Percentiles rank a stretch among this genome's conserved stretches.
These are phyloP conservation scores for Anticlea derivata DNA, from an alignment of 2,888 invertebrate genomes.

Conservation along the genomic window DNA sequence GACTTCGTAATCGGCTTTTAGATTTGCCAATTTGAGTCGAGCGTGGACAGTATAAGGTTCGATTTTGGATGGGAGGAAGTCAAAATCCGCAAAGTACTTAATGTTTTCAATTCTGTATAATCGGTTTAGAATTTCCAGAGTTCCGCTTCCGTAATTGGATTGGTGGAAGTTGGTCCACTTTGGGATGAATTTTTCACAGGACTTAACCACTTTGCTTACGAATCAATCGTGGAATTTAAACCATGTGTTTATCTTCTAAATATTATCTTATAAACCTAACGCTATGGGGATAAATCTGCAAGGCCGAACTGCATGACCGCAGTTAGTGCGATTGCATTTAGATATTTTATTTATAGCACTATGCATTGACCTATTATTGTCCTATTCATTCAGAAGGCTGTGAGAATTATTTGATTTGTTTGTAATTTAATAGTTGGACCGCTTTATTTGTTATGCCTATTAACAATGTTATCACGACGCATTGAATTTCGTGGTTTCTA, in stretches of 20 bases:
- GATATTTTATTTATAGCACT: constrained; percentile 31
- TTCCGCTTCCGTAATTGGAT: constrained; percentile 80
- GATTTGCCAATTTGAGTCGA: constrained; percentile 52
- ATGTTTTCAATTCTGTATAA: constrained; percentile 83
- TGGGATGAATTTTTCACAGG: constrained; percentile 68
- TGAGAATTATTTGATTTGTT: constrained; percentile 20
- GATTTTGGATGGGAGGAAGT: constrained; percentile 48
- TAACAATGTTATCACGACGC: constrained; percentile 3
- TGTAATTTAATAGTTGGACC: constrained; percentile 15
- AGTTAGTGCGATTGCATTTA: constrained; percentile 28
- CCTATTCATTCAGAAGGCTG: constrained; percentile 33
- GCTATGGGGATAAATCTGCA: constrained; percentile 17
- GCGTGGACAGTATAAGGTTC: constrained; percentile 54
- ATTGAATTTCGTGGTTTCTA: constrained; percentile 1
- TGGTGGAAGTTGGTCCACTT: constrained; percentile 65
- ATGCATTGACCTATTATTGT: constrained; percentile 33
- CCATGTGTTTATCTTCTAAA: constrained; percentile 40
- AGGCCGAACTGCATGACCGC: constrained; percentile 33
- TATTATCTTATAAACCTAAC: constrained; percentile 27
- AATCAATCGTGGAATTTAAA: constrained; percentile 54
- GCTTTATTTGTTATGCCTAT: constrained; percentile 13
- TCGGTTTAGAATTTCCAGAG: constrained; percentile 83
- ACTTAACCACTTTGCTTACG: constrained; percentile 58
- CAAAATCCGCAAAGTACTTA: constrained; percentile 78
- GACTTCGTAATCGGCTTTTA: constrained; percentile 64